Base-by-base conservation (phyloP, 2,888 invertebrate species). In the Nineta flava region DNA sequence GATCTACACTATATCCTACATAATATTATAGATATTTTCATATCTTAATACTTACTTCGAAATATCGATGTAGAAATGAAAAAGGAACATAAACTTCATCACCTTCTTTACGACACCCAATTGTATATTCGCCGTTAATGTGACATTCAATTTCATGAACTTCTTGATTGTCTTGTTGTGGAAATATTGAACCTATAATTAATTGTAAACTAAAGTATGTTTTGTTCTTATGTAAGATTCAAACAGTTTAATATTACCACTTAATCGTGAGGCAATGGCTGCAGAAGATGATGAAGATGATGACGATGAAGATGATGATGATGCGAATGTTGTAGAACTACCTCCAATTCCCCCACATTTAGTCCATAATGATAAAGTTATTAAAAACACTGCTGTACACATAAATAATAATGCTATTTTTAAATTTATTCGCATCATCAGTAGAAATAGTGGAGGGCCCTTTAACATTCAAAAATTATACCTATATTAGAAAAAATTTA, bases 1-100 rank as follows among this genome's bases (percentile, higher is more conserved):
- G n/a, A n/a, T n/a, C n/a, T n/a, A n/a, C n/a, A n/a, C n/a, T n/a
- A n/a, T n/a, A n/a, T n/a, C n/a, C n/a, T n/a, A n/a, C n/a, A n/a
- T n/a, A n/a, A n/a, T n/a, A n/a, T n/a, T n/a, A n/a, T n/a, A n/a
- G n/a, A n/a, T n/a, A n/a, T n/a, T n/a, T n/a, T n/a, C n/a, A n/a
- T n/a, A 47, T 47, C 46, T 48, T 19, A n/a, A n/a, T n/a, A 60
- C 65, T 61, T 57, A 87, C 84, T 77, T 94, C 94, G 70, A 94
- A 95, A 69, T 95, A 94, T 65, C 86, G 90, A 61, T 86, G 84
- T 58, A 95, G 74, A 64, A 95, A 93, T 44, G 87, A 84, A 69
- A 94, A 95, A 17, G 95, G 95, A 58, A 95, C 70, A 65, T 82
- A 94, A 31, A 95, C 83, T 69, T 93, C 91, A 58, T 83, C 82